phyloP scores from a whole-genome alignment of 2,113 vertebrate genomes.

The Acrocephalus kingi region DNA sequence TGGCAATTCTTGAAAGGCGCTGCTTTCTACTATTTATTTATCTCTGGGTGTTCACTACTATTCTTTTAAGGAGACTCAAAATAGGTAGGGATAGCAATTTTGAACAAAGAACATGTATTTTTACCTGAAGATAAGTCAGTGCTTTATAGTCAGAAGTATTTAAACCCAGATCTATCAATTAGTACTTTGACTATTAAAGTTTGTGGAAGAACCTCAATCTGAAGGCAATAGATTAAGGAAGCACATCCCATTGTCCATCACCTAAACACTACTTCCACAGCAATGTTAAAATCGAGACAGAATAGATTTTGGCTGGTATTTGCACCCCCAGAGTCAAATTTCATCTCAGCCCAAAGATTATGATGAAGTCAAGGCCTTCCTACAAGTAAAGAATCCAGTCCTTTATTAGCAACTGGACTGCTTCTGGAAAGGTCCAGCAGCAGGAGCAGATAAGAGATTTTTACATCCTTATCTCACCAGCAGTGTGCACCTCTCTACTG shows the following conservation, averaged over 20 bases:
- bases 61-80: background rate
- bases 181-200: background rate
- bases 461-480: background rate
- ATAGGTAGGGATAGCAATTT: background rate
- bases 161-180: background rate
- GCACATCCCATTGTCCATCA: background rate
- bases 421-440: background rate
- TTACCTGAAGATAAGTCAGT: background rate
- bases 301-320: background rate
- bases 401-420: background rate
- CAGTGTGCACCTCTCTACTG: background rate
- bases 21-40: background rate
- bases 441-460: background rate
- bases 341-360: background rate
- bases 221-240: background rate
- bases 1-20: background rate
- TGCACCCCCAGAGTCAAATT: background rate
- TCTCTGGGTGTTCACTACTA: background rate
- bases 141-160: background rate
- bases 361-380: background rate
- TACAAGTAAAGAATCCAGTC: background rate
- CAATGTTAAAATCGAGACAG: background rate
- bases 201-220: background rate
- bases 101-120: background rate
- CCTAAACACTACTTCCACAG: background rate